A percentile compares a stretch with the other conserved stretches of the same genome.
These are phyloP conservation scores for Pelochelys cantorii DNA, from an alignment of 2,797 vertebrate genomes.

Conservation along the genomic window DNA sequence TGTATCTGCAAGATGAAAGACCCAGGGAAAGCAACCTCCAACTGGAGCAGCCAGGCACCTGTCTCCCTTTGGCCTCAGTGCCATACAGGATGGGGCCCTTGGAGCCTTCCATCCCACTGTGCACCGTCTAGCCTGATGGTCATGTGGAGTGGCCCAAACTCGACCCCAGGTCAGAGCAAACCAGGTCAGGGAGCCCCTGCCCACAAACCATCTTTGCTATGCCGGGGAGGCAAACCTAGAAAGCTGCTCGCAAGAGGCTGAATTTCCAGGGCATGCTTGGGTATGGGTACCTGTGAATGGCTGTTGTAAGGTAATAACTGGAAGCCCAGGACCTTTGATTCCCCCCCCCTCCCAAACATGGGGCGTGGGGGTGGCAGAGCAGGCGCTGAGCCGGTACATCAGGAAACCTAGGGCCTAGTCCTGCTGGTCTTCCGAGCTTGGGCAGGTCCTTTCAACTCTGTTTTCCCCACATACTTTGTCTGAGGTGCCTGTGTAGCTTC, in stretches of 20 bases:
- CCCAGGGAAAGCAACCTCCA: background rate
- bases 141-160: accelerated
- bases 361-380: background rate
- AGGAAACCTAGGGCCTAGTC: background rate
- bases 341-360: background rate
- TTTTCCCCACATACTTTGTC: too few relatives aligned
- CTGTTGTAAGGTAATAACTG: background rate
- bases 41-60: too few relatives aligned
- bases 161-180: accelerated
- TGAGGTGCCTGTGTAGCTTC: background rate
- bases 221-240: background rate
- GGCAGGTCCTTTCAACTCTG: background rate
- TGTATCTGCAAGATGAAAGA: background rate
- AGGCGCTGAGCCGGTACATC: background rate
- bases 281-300: background rate
- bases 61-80: background rate
- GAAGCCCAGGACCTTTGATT: background rate
- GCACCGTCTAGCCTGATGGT: background rate
- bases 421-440: background rate
- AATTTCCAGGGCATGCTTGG: background rate
- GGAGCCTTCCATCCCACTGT: background rate
- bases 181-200: background rate
- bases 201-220: background rate
- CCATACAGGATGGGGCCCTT: background rate
- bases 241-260: background rate